Evolutionary conservation across 2,888 invertebrate genomes (phyloP), one percentile per base, ranked within the genome.

Genomic region (Ormia ochracea): DNA sequence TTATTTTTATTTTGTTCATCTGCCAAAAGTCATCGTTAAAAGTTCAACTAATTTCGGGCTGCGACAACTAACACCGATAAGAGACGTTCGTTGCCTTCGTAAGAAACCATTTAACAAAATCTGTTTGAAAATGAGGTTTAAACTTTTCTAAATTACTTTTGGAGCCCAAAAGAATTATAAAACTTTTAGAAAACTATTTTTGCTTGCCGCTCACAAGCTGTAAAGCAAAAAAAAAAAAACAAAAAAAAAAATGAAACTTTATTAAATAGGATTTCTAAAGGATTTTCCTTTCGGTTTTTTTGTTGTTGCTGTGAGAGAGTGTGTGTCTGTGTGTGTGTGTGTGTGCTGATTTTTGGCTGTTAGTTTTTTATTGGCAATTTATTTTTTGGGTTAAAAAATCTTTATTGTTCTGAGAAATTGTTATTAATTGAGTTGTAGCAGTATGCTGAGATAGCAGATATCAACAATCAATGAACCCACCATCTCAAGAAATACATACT

Each of bases 351-450:
- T 36, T 26, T 31, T 56, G 45, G 33, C 45, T 52, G 33, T 66
- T 74, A 31, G 28, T 43, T 52, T 65, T 72, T 63, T 48, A 61
- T 61, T 61, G 14, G 61, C 33, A 68, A 45, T 28, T 69, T 28
- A 33, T 56, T 69, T 61, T 70, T 65, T 70, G 23, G 61, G 70
- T 72, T 74, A 65, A 72, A 63, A 80, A 82, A 82, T 78, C 85
- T 85, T 86, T 86, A 86, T 87, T 87, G 85, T 87, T 85, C 86
- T 86, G 86, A 87, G 87, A 87, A 87, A 88, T 88, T 87, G 87
- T 88, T 88, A 88, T 88, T 88, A 88, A 88, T 88, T 88, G 87
- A 88, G 88, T 87, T 88, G 87, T 87, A 83, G 77, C 66, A 72
- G 28, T 76, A 52, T 72, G 72, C 72, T 68, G 78, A 75, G 83